Conservation (phyloP, 2,113 vertebrate genomes). For the Lampris megalopsis region DNA sequence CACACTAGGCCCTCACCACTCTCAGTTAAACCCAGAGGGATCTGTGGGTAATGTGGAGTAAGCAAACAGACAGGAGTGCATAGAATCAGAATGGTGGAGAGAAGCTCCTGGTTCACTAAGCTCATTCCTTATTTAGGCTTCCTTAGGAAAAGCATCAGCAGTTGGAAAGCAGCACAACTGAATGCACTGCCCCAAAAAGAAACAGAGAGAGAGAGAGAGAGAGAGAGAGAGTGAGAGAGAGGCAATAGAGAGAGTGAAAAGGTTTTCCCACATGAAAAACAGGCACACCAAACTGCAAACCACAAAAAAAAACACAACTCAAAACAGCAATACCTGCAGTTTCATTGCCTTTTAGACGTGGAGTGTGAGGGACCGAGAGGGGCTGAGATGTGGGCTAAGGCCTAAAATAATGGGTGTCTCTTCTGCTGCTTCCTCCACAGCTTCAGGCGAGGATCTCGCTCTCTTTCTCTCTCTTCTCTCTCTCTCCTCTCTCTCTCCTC, state of each 20-base stretch:
- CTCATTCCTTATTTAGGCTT: conserved; percentile 78
- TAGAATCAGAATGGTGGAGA: conserved; percentile 62
- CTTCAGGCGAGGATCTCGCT: conserved; percentile 37
- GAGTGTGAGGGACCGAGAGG: conserved; percentile 31
- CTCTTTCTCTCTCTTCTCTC: conserved; percentile 35
- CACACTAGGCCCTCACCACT: conserved; percentile 41
- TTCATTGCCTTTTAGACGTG: conserved; percentile 62
- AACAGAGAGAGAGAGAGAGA: conserved; percentile 14
- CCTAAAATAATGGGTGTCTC: conserved; percentile 30
- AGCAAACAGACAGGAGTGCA: conserved; percentile 59
- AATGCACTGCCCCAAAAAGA: conserved; percentile 12
- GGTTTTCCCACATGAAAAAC: conserved; percentile 6
- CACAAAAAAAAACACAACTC: background rate
- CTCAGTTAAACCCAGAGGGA: conserved; percentile 55
- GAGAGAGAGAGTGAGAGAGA: conserved; percentile 5
- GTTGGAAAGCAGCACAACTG: conserved; percentile 35
- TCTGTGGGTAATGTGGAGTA: conserved; percentile 64
- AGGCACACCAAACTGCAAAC: background rate
- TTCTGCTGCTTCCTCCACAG: conserved; percentile 33
- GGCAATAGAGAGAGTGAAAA: background rate
- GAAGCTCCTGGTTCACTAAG: conserved; percentile 55
- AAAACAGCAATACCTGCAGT: conserved; percentile 55
- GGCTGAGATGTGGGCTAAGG: conserved; percentile 34
- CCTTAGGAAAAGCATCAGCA: conserved; percentile 48
- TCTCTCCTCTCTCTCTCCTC: background rate